These are phyloP conservation scores for Phalacrocorax carbo DNA, from an alignment of 2,113 vertebrate species.

Conservation along the genomic window DNA sequence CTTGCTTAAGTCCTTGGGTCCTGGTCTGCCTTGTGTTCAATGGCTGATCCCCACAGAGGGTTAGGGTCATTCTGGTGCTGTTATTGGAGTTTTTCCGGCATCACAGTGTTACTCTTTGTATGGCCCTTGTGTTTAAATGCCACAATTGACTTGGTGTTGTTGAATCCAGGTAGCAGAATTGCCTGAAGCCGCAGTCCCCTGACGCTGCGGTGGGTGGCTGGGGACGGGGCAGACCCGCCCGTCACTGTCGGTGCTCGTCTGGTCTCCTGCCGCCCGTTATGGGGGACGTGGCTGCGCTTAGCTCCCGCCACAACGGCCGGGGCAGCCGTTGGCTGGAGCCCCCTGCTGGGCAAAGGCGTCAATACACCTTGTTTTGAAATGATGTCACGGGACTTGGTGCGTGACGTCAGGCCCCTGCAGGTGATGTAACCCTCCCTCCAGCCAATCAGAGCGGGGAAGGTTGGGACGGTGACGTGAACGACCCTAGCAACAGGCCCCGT, in stretches of 20 bases:
- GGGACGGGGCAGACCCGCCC: rapidly evolving
- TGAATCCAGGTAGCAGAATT: rapidly evolving
- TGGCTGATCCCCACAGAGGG: rapidly evolving
- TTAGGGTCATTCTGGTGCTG: rapidly evolving
- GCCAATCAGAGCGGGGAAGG: background rate
- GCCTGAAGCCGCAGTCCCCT: rapidly evolving
- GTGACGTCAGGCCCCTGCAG: background rate
- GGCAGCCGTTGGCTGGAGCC: background rate
- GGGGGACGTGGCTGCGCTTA: rapidly evolving
- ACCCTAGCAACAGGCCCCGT: slow-evolving; percentile 55
- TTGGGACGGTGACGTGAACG: background rate
- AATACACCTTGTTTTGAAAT: background rate
- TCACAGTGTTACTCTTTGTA: rapidly evolving
- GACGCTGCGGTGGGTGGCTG: rapidly evolving
- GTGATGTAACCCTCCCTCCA: background rate
- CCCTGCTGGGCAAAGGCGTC: background rate
- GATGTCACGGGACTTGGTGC: background rate
- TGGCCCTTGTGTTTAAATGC: rapidly evolving
- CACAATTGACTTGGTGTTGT: rapidly evolving
- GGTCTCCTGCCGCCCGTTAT: rapidly evolving
- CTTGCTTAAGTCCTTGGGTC: background rate
- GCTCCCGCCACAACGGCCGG: background rate
- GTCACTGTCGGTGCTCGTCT: rapidly evolving
- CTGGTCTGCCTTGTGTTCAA: rapidly evolving
- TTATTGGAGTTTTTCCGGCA: rapidly evolving